A percentile compares a stretch with the other conserved stretches of the same genome.
phyloP scores from a whole-genome alignment of 2,113 vertebrate species.

The Alectura lathami region DNA sequence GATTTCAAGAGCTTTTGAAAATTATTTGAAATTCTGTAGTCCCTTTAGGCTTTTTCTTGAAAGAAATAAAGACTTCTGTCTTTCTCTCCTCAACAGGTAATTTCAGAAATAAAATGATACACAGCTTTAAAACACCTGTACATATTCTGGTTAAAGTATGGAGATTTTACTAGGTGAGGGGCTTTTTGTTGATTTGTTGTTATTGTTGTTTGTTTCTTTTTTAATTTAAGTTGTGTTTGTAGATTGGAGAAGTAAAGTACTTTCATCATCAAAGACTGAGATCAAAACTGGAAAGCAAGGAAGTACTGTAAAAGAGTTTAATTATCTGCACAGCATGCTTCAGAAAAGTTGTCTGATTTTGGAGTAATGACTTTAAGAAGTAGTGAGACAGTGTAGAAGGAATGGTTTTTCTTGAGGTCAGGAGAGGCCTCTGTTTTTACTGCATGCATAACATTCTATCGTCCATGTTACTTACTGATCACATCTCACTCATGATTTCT shows the following conservation, averaged over 20 bases:
- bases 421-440: neutral
- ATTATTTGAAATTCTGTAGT: neutral
- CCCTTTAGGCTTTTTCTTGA: neutral
- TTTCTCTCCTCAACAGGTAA: neutral
- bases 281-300: neutral
- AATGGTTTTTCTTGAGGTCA: neutral
- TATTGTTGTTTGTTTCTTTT: neutral
- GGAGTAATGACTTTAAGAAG: neutral
- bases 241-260: neutral
- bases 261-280: neutral
- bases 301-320: neutral
- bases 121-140: neutral
- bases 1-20: neutral
- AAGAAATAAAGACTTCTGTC: neutral
- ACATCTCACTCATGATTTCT: neutral
- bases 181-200: fast-evolving
- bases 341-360: neutral
- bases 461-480: neutral
- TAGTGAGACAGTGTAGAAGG: neutral
- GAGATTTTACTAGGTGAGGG: neutral
- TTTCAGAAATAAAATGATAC: neutral
- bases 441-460: neutral
- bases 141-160: neutral
- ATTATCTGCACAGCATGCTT: neutral
- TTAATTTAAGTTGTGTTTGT: neutral